Evolutionary conservation across 1,140 invertebrate genomes (phyloP).

Genomic region (Batillaria attramentaria): DNA sequence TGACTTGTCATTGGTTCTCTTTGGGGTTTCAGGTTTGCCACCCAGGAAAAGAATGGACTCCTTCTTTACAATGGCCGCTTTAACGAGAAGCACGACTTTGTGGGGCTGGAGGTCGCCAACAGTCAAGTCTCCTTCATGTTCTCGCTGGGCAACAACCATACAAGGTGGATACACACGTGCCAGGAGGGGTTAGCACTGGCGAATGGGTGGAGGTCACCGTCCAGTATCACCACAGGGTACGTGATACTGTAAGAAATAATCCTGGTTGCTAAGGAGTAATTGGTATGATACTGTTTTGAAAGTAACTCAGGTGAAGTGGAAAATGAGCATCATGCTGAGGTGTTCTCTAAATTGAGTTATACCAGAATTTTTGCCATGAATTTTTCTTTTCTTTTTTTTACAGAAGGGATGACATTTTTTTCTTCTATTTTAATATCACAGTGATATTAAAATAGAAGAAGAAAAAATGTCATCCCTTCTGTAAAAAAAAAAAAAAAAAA

Average conservation of each 20-base stretch:
- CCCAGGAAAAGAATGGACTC: constrained; percentile 85
- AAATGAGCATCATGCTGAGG: no score
- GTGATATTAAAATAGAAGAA: neutral
- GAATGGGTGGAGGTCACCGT: constrained; percentile 94
- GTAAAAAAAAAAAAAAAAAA: no score
- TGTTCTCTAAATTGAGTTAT: no score
- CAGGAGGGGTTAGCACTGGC: constrained; percentile 87
- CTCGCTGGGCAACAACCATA: constrained; percentile 85
- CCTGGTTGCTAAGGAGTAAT: no score
- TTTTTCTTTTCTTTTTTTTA: neutral
- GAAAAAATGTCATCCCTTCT: no score
- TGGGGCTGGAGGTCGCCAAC: constrained; percentile 88
- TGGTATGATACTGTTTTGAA: neutral
- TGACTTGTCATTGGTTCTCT: constrained; percentile 7
- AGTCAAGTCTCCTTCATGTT: constrained; percentile 89
- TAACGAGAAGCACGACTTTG: constrained; percentile 95
- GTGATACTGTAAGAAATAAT: constrained; percentile 45
- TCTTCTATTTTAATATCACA: neutral
- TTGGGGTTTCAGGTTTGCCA: constrained; percentile 83
- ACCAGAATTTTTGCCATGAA: no score
- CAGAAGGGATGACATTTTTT: neutral
- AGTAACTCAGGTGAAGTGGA: neutral
- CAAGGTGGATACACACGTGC: constrained; percentile 79
- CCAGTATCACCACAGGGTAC: constrained; percentile 88
- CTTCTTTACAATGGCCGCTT: constrained; percentile 96